Evolutionary conservation across 2,797 vertebrate species (phyloP), one percentile per base, ranked within the genome.

Genomic region (Takifugu rubripes): DNA sequence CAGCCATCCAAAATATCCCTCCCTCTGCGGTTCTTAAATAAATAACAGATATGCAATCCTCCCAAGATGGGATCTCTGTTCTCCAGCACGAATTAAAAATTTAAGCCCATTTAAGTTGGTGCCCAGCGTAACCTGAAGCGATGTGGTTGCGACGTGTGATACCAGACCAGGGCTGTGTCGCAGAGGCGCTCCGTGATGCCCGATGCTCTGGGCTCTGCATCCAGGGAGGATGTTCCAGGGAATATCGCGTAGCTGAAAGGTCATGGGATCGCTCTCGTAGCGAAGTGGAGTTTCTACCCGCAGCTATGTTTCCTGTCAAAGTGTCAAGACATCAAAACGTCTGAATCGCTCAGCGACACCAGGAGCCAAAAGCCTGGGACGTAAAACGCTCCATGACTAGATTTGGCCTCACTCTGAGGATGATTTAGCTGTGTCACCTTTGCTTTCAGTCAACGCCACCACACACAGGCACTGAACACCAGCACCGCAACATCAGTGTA

Each of bases 1-100:
- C 52, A 73, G 61, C 62, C 52, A 52, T 83, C 81, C 68, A 84
- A 89, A 91, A 88, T 84, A 89, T 82, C 83, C 78, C 65, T 79
- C 64, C 72, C 71, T 81, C 66, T 64, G 65, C 56, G 70, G 61
- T 72, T 88, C 76, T 86, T 87, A 88, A 92, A 91, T 89, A 91
- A 90, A 90, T 90, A 78, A 89, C 75, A 77, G 81, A 81, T 77
- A 78, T 70, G 86, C 82, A 83, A 83, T 88, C 88, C 82, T 87
- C 83, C 73, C 76, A 78, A 88, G 89, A 90, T 87, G 87, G 73
- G 84, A 89, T 90, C 87, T 85, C 82, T 84, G 83, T 89, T 90
- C 84, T 83, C 74, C 67, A 68, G 83, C 29, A 29, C 81, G 80
- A 86, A 92, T 91, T 79, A 91, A 91, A 92, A 82, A 90, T 90